Evolutionary conservation across 2,113 vertebrate genomes (phyloP), one percentile per base, ranked within the genome.

Genomic region (Aldabrachelys gigantea): DNA sequence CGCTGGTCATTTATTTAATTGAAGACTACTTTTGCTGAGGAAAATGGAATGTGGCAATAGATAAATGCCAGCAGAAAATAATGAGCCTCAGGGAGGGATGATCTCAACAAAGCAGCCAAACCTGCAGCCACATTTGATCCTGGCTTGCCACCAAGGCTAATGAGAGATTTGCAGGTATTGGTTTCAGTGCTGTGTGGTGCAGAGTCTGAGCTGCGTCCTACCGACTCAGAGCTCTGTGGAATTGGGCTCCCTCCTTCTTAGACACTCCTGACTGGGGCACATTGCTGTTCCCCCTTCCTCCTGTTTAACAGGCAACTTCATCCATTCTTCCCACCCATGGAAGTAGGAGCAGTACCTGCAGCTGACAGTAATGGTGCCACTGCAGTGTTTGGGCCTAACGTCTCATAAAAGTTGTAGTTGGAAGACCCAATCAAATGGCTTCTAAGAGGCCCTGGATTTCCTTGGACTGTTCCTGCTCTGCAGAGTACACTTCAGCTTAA

Each of bases 81-180:
- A 82, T 76, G 80, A 95, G 44, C 0, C 3, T 8, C 10, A 16
- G 82, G 85, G 90, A 75, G 90, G 86, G 90, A 81, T 81, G 50
- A 53, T 35, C 35, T 35, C 65, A n/a, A n/a, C 35, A 69, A 50
- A 24, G 38, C 75, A 80, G 2, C 0, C 0, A 86, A 95, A 91
- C 88, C 86, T 79, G 11, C 31, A 24, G 83, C 22, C 22, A 14
- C 35, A 44, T n/a, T 56, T 12, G 6, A 49, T 22, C 21, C 3
- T 22, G 79, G 59, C 13, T 69, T 90, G 84, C 91, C 24, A 0
- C 21, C 0, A 0, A 79, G 78, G 72, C 80, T 0, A 0, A 27
- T n/a, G 24, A 38, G 49, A 82, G 91, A 83, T 1, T 93, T 53
- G 76, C 0, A 0, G 75, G 69, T 80, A 7, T 91, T 91, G 65